Evolutionary conservation across 2,113 vertebrate genomes (phyloP), one percentile per base, ranked within the genome.

Genomic region (Leptocoma aspasia): DNA sequence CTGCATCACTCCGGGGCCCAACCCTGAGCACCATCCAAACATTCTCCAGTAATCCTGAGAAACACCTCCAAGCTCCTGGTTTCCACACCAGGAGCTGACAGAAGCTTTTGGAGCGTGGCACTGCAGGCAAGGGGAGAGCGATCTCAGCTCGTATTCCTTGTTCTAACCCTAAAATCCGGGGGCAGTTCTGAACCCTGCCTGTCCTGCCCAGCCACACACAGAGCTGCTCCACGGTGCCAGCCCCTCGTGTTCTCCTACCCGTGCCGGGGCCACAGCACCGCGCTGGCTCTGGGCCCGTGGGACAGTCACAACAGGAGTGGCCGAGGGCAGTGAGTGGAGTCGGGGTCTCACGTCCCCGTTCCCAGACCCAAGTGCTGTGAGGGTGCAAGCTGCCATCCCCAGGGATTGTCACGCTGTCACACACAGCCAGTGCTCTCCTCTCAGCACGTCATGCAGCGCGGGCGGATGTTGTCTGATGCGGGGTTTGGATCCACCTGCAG

Each of bases 381-480:
- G 81, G 82, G 81, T 81, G 22, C 65, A 15, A n/a, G 57, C 31
- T 71, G 65, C 23, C 95, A 61, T 50, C 73, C 84, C 90, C 7
- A 41, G 41, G 49, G 88, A 84, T 65, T 3, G 26, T 56, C 82
- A 18, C 33, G 56, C 56, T 96, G 89, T 19, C 92, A 69, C 78
- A 80, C 6, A 39, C 94, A 47, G 66, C 90, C 72, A 4, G 17
- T 30, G 71, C 7, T 47, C 52, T 5, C 28, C 68, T 91, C 97
- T 99, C 98, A 99, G 95, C 98, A 99, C 19, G 99, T 99, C 99
- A 99, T 99, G 98, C 99, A 99, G 96, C 99, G 99, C 3, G 97
- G 99, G 83, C 99, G 98, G 82, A 98, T 98, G 92, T 26, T 95
- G 28, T 96, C 50, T 0, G 97, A 78, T 11, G 98, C 75, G 5